Conservation (phyloP, 2,888 invertebrate species). For the Hydropsyche betteni region DNA sequence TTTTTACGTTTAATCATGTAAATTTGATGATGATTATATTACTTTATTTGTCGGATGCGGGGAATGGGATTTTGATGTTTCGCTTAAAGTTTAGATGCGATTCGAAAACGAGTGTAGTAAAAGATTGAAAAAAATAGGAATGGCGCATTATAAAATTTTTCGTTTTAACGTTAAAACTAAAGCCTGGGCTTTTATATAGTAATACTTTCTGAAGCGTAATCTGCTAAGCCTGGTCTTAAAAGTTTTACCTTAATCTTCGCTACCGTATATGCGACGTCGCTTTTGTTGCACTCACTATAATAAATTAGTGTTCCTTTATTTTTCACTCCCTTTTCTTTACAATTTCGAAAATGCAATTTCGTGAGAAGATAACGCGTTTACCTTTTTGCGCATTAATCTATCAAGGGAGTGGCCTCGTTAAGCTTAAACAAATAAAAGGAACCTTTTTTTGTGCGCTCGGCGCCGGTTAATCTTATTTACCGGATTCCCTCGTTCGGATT, state of each 20-base stretch:
- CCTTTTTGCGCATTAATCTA: slow-evolving; percentile 11
- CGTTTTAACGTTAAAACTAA: slow-evolving; percentile 31
- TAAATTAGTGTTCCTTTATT: slow-evolving; percentile 35
- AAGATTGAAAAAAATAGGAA: neutral
- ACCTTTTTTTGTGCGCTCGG: slow-evolving; percentile 1
- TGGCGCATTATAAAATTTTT: slow-evolving; percentile 9
- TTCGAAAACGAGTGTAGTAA: too few relatives aligned
- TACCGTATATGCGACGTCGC: slow-evolving; percentile 21
- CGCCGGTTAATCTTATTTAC: too few relatives aligned
- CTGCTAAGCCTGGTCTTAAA: slow-evolving; percentile 44
- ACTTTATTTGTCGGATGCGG: too few relatives aligned
- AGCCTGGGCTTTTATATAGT: slow-evolving; percentile 38
- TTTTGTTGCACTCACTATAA: slow-evolving; percentile 22
- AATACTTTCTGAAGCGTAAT: slow-evolving; percentile 41
- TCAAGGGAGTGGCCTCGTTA: neutral
- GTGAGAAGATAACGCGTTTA: neutral
- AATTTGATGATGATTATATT: too few relatives aligned
- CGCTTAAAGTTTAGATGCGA: too few relatives aligned
- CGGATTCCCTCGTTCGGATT: too few relatives aligned
- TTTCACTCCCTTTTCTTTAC: slow-evolving; percentile 4
- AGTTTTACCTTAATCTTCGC: slow-evolving; percentile 45
- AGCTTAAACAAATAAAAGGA: slow-evolving; percentile 27
- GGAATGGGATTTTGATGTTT: too few relatives aligned
- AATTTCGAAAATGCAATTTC: slow-evolving; percentile 3
- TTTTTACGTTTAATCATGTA: too few relatives aligned